phyloP scores from a whole-genome alignment of 2,888 invertebrate species.

The Byasa hedistus region DNA sequence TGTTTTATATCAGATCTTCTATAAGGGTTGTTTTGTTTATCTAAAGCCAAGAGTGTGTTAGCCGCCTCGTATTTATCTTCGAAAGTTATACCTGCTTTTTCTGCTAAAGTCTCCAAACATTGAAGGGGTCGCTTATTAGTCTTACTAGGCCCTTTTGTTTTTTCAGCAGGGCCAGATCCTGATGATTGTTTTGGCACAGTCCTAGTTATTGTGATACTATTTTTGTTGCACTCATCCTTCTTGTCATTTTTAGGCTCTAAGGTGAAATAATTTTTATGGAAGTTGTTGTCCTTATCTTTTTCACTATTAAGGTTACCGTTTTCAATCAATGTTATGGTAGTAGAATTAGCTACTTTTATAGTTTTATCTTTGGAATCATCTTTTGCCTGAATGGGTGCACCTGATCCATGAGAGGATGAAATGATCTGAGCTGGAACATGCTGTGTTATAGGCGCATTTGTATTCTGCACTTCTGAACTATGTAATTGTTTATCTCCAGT shows the following conservation, averaged over 20 bases:
- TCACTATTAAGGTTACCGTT: constrained; percentile 60
- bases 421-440: constrained; percentile 67
- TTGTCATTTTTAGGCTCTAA: constrained; percentile 71
- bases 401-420: constrained; percentile 56
- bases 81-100: constrained; percentile 86
- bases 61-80: constrained; percentile 88
- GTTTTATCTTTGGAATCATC: constrained; percentile 69
- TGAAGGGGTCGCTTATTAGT: constrained; percentile 75
- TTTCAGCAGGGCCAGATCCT: constrained; percentile 53
- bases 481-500: constrained; percentile 53
- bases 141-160: constrained; percentile 55
- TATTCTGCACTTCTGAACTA: constrained; percentile 50
- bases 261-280: constrained; percentile 69
- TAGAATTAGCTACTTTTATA: constrained; percentile 70
- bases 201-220: constrained; percentile 74
- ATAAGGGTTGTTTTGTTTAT: constrained; percentile 79
- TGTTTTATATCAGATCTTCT: constrained; percentile 67
- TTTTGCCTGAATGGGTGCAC: constrained; percentile 52
- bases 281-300: constrained; percentile 66
- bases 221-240: constrained; percentile 74
- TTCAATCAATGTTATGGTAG: constrained; percentile 71
- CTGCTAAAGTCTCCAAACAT: constrained; percentile 85
- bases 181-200: constrained; percentile 65
- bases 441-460: constrained; percentile 57
- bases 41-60: constrained; percentile 82